phyloP scores from a whole-genome alignment of 2,888 invertebrate species.

The Zaprionus lineosus region DNA sequence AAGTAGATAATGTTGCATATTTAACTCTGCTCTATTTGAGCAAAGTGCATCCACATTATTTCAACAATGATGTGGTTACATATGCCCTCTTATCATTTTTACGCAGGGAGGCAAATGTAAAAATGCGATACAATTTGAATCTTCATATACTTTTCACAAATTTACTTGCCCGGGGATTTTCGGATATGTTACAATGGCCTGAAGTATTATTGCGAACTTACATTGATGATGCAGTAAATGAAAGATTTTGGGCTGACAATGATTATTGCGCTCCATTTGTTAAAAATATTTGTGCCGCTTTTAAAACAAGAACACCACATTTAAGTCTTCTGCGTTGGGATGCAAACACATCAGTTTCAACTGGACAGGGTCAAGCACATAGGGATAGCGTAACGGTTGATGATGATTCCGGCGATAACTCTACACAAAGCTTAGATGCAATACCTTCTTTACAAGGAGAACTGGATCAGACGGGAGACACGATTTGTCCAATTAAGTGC shows the following conservation, averaged over 20 bases:
- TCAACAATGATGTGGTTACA: constrained; percentile 89
- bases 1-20: constrained; percentile 89
- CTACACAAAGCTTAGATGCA: constrained; percentile 81
- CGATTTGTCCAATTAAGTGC: constrained; percentile 84
- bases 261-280: constrained; percentile 95
- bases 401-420: constrained; percentile 84
- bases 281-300: constrained; percentile 90
- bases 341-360: constrained; percentile 51
- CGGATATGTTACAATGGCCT: constrained; percentile 94
- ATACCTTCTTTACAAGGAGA: constrained; percentile 77
- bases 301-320: constrained; percentile 80
- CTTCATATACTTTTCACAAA: constrained; percentile 93
- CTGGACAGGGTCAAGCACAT: constrained; percentile 37
- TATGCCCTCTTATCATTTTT: constrained; percentile 92
- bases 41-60: constrained; percentile 90
- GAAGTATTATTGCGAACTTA: constrained; percentile 95
- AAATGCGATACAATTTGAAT: constrained; percentile 91
- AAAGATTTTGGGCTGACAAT: constrained; percentile 96
- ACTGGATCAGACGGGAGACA: constrained; percentile 82
- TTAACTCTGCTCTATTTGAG: constrained; percentile 91
- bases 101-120: constrained; percentile 89
- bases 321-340: constrained; percentile 72
- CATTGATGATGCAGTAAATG: constrained; percentile 96
- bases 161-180: constrained; percentile 90
- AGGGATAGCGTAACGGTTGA: constrained; percentile 75